These are phyloP conservation scores for Terebella lapidaria DNA, from an alignment of 2,888 invertebrate species.

Conservation along the genomic window DNA sequence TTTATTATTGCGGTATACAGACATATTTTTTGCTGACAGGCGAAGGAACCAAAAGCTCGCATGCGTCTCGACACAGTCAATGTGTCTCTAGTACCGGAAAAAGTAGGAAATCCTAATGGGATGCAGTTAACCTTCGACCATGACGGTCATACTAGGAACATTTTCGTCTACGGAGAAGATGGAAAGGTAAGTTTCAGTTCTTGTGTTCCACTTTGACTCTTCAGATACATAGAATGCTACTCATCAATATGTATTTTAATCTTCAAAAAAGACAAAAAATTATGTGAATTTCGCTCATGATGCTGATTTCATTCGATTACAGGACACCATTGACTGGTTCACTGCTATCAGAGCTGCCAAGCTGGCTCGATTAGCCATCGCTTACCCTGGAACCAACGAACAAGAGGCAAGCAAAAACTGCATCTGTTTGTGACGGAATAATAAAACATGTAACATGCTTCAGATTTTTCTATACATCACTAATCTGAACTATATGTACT, in stretches of 20 bases:
- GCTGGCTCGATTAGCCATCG: slow-evolving; percentile 74
- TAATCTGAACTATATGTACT: neutral
- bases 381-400: slow-evolving; percentile 64
- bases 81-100: slow-evolving; percentile 22
- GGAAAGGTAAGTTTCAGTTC: slow-evolving; percentile 59
- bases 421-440: neutral
- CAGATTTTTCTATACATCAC: too few species aligned
- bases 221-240: neutral
- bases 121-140: slow-evolving; percentile 79
- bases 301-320: neutral
- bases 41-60: slow-evolving; percentile 22
- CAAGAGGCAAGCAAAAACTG: slow-evolving; percentile 31
- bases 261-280: neutral
- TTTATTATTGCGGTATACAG: too few species aligned
- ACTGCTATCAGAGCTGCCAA: slow-evolving; percentile 79
- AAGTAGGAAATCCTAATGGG: slow-evolving; percentile 20
- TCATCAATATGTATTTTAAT: neutral
- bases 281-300: neutral
- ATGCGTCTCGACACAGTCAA: slow-evolving; percentile 24
- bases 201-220: neutral
- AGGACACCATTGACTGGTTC: slow-evolving; percentile 79
- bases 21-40: slow-evolving; percentile 12
- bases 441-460: neutral
- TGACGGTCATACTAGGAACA: slow-evolving; percentile 78
- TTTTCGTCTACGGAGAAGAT: slow-evolving; percentile 81